phyloP scores from a whole-genome alignment of 2,888 invertebrate species.

The Acleris laterana region DNA sequence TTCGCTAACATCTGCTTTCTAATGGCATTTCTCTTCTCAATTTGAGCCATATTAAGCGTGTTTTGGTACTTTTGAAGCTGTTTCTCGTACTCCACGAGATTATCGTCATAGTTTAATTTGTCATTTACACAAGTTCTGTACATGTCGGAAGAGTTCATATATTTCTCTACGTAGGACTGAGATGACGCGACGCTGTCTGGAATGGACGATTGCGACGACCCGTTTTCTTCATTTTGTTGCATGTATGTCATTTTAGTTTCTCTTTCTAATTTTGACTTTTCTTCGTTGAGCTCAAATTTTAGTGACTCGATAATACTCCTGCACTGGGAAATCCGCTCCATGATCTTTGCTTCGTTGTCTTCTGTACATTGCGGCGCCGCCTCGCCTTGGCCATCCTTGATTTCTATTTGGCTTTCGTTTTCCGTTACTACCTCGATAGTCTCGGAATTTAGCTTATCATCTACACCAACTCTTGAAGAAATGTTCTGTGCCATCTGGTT shows the following conservation, averaged over 20 bases:
- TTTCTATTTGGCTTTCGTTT: conserved; percentile 9
- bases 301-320: conserved; percentile 69
- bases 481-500: conserved; percentile 9
- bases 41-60: conserved; percentile 74
- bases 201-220: conserved; percentile 29
- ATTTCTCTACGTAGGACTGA: conserved; percentile 41
- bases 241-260: conserved; percentile 48
- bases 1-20: conserved; percentile 78
- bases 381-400: conserved; percentile 39
- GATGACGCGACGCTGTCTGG: conserved; percentile 43
- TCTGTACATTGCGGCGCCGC: conserved; percentile 56
- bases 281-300: conserved; percentile 68
- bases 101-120: conserved; percentile 69
- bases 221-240: conserved; percentile 34
- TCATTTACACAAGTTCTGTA: conserved; percentile 63
- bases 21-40: conserved; percentile 76
- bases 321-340: conserved; percentile 71
- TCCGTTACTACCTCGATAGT: neutral
- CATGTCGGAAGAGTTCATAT: conserved; percentile 44
- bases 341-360: conserved; percentile 66
- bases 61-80: conserved; percentile 75
- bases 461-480: conserved; percentile 12
- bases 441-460: conserved; percentile 7
- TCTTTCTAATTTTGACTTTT: conserved; percentile 65
- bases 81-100: conserved; percentile 74